Evolutionary conservation across 2,113 vertebrate genomes (phyloP), one percentile per base, ranked within the genome.

Genomic region (rat (Rattus norvegicus)): DNA sequence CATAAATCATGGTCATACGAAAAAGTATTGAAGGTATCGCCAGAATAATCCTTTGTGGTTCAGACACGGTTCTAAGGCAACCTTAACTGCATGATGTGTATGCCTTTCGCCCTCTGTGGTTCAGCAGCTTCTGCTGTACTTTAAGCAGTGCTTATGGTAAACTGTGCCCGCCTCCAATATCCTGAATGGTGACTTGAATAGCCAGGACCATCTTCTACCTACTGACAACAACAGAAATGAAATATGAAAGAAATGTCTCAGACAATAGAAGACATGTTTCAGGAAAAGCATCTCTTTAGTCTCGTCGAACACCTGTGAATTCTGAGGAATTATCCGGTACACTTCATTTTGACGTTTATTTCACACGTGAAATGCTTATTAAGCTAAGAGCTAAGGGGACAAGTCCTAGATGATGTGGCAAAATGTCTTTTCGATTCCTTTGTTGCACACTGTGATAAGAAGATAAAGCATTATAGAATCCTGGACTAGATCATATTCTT

Each of bases 371-470:
- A 94, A 70, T 79, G 36, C 4, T 83, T 89, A 20, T 80, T 95
- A 54, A 77, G 19, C 47, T 85, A 90, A 95, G 22, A 88, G 49
- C 24, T 85, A 75, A 95, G 24, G 54, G 94, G n/a, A 19, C 30
- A 88, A 81, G 11, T 81, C 47, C 1, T 63, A 86, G 33, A 56
- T 83, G 39, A 47, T 7, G 1, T 81, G 5, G 4, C 47, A 70
- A 86, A 91, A 81, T 92, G 1, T 75, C 73, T 77, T 97, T 97
- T 97, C 19, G 22, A 11, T 80, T 79, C 76, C 20, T 5, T 90
- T 92, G 30, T 11, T 81, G 59, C 9, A 88, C 9, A 81, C 63
- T 91, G 4, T 92, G 47, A 92, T 11, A 91, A 90, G 52, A 88
- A 90, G 63, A 88, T 70, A 85, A 84, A 86, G 73, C 20, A 84